Evolutionary conservation across 2,888 invertebrate genomes (phyloP), one percentile per base, ranked within the genome.

Genomic region (Spodoptera picta): DNA sequence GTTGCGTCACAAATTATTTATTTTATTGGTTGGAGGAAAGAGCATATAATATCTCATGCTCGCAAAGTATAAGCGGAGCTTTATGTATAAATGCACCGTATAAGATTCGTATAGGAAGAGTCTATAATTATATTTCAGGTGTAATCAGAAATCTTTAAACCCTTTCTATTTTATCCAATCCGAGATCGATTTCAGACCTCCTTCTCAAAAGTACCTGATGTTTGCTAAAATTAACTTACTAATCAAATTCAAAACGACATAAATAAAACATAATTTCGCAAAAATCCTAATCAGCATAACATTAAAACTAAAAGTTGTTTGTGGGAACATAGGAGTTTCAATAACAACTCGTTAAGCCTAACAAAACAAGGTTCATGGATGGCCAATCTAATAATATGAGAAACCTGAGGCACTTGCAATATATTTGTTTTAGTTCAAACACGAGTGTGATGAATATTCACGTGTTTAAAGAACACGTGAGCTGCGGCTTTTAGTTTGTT

Each of bases 361-460:
- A 36, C 41, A 51, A 58, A 58, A 45, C 31, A 27, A 23, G 3
- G 31, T 19, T 44, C 23, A 47, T 10, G 3, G 23, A 5, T n/a
- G 12, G 27, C 9, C n/a, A 24, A 6, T 10, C 9, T 42, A 43
- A 50, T 46, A 45, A 43, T 61, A 47, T 64, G 31, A 23, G 31
- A 31, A 43, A 43, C 42, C n/a, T 48, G 24, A 7, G 10, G 49
- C 43, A 53, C 23, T 65, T 65, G 31, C 36, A 9, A 44, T 44
- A 1, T 65, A 36, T 65, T 65, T 69, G 12, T 54, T 57, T 11
- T 27, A 19, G 10, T 4, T 5, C n/a, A 24, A 54, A 65, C 31
- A 57, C 57, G 42, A 68, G 19, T 50, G 50, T 54, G 47, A 27
- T 46, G 23, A 50, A 56, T 63, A 63, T 53, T 54, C 53, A 64